Evolutionary conservation across 2,113 vertebrate genomes (phyloP), one percentile per base, ranked within the genome.

Genomic region (Hyaena hyaena): DNA sequence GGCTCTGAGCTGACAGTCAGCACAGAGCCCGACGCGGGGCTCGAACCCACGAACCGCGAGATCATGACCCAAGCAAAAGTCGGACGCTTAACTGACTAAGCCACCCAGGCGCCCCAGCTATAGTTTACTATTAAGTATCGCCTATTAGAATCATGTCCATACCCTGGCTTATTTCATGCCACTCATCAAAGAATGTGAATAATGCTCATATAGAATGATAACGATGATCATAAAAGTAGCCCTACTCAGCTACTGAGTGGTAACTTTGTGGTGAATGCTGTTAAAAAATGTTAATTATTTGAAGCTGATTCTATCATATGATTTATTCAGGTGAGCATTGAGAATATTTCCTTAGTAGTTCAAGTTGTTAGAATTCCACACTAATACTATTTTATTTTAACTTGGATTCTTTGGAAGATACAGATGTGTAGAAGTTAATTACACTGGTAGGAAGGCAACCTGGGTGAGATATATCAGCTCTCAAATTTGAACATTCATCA

Each of bases 201-300:
- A 48, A 88, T 77, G 5, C 0, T 85, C 28, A 26, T 43, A 39
- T 2, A 85, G 17, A 69, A 77, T 86, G 58, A 71, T n/a, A 80
- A 90, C n/a, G 5, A 35, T 33, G 15, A 11, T 68, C 14, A 61
- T 19, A 85, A 86, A 88, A 82, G 35, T 9, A 96, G 4, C 9
- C 92, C 1, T 82, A 33, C 50, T 88, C 50, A 71, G 69, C 69
- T 45, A 66, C 31, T 61, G n/a, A 82, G 33, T 77, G 66, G 26
- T n/a, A 89, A 16, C 58, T 95, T 76, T 81, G 33, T 85, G 28
- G 21, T 68, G n/a, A 80, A 16, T 31, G 5, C n/a, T 50, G 15
- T 82, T 82, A 43, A 94, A 90, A 96, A 94, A 71, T 43, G 83
- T 81, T 93, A 93, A 71, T 66, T 48, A 95, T 69, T 77, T 92